These are phyloP conservation scores for Aphidius colemani DNA, from an alignment of 2,888 invertebrate genomes.

Conservation along the genomic window DNA sequence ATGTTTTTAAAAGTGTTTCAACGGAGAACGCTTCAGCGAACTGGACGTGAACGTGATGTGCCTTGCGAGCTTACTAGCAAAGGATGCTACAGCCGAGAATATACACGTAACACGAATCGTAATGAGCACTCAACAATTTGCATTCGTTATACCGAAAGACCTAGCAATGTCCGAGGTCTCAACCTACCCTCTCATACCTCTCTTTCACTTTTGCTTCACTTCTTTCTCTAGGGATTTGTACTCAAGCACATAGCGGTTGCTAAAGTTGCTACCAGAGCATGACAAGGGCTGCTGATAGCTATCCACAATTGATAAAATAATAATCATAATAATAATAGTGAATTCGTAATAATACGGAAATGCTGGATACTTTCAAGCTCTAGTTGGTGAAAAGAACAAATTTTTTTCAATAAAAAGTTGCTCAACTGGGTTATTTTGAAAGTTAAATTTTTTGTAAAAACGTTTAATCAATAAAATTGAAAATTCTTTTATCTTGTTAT, in stretches of 20 bases:
- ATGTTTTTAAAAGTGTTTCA: constrained; percentile 8
- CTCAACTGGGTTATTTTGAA: constrained; percentile 1
- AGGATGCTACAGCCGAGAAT: not conserved
- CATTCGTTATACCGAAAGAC: constrained; percentile 24
- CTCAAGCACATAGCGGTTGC: too few relatives aligned
- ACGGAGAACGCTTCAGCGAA: constrained; percentile 19
- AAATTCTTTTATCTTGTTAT: constrained; percentile 27
- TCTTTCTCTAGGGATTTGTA: not conserved
- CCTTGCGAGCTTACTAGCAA: constrained; percentile 17
- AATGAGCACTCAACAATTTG: constrained; percentile 32
- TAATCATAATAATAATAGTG: not conserved
- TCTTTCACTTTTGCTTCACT: constrained; percentile 1
- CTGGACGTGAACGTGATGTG: constrained; percentile 24
- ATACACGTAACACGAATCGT: constrained; percentile 27
- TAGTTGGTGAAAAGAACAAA: too few relatives aligned
- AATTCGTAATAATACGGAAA: not conserved
- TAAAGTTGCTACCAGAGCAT: too few relatives aligned
- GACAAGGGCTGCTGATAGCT: too few relatives aligned
- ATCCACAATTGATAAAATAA: constrained; percentile 7
- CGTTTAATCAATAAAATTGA: constrained; percentile 26
- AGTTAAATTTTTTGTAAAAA: constrained; percentile 21
- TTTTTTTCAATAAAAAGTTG: not conserved
- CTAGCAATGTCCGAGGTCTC: constrained; percentile 17
- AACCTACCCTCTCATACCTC: constrained; percentile 2
- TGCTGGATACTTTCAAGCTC: not conserved